A percentile compares a stretch with the other conserved stretches of the same genome.
These are phyloP conservation scores for Catharus fuscescens DNA, from an alignment of 2,113 vertebrate species.

Conservation along the genomic window DNA sequence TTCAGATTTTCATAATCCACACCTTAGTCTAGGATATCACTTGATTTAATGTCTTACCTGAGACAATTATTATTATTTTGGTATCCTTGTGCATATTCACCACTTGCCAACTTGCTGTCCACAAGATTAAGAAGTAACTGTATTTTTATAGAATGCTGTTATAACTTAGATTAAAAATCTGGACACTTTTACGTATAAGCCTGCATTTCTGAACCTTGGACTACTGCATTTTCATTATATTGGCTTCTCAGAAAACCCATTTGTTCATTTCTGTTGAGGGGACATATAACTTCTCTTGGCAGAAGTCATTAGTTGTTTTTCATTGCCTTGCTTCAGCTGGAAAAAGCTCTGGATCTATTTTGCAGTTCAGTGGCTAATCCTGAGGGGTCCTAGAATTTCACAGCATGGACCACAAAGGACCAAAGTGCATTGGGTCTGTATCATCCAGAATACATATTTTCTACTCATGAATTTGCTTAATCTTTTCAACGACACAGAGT, in stretches of 20 bases:
- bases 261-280: neutral
- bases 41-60: neutral
- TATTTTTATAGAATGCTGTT: neutral
- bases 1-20: neutral
- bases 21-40: neutral
- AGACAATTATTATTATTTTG: neutral
- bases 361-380: conserved; percentile 1
- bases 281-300: neutral
- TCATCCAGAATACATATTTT: conserved; percentile 19
- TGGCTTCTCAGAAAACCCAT: neutral
- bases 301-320: conserved; percentile 12
- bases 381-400: neutral
- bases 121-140: neutral
- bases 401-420: neutral
- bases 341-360: neutral
- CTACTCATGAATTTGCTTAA: conserved; percentile 33
- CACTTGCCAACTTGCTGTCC: neutral
- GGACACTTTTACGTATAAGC: neutral
- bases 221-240: neutral
- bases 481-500: neutral
- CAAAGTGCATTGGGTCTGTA: neutral
- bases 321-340: neutral
- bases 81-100: neutral
- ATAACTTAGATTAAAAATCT: neutral
- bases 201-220: neutral